Base-by-base conservation (phyloP, 1,140 invertebrate genomes). In the Augochlora pura region DNA sequence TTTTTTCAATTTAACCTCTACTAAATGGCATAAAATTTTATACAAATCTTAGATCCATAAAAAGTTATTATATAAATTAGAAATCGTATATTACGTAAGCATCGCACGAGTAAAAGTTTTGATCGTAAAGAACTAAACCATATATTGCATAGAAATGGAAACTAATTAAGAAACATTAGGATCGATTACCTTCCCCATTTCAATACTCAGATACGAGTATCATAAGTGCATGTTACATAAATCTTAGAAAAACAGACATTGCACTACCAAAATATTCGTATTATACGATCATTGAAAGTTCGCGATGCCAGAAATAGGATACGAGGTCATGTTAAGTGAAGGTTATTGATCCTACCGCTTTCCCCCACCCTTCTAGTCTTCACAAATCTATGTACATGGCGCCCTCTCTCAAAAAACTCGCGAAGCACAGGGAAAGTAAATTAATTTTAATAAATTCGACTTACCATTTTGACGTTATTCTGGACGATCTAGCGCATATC, bases 391-490 rank as follows among this genome's bases (percentile, higher is more conserved):
- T 63, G 71, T 32, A 77, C 39, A 68, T 80, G 87, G 88, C 81
- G 85, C 85, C 87, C 81, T 80, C 83, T 85, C 18, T 63, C 27
- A 59, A 52, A 73, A 87, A 76, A 70, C 76, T 81, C 77, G 63
- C 23, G 72, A 81, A 81, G 32, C n/a, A 64, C n/a, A 57, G 70
- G 27, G 66, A 74, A 77, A 65, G n/a, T 66, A 39, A 52, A 69
- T 38, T 38, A 52, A 67, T 70, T 60, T 12, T 42, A 75, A 63
- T 12, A 68, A 81, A 59, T 42, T 63, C 23, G 14, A 86, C 85
- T 87, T 78, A 87, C 85, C 85, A 87, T 87, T 78, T 87, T 87
- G 81, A 39, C 59, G 84, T 77, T 66, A 63, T 68, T 71, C 64
- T 70, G 25, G 77, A 68, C 4, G 78, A 70, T 75, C 83, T 70